A percentile compares a stretch with the other conserved stretches of the same genome.
Evolutionary conservation across 2,797 vertebrate genomes (phyloP).

Genomic region (Thunnus albacares): DNA sequence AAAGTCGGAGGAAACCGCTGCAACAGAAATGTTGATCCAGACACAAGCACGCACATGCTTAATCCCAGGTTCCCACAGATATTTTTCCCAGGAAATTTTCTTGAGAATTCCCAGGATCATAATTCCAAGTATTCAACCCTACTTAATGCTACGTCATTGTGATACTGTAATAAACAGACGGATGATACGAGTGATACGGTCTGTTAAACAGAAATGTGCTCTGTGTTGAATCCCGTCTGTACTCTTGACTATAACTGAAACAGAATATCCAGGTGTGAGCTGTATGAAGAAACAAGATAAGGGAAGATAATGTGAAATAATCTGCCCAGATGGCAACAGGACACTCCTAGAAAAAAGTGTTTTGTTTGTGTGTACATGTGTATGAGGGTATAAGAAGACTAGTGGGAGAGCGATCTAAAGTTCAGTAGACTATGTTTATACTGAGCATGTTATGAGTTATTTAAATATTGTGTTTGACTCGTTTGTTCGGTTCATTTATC

Average conservation of each 20-base stretch:
- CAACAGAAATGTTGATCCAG: background rate
- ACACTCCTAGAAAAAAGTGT: background rate
- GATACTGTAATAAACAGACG: background rate
- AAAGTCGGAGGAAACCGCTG: background rate
- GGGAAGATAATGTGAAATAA: constrained; percentile 20
- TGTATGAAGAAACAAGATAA: constrained; percentile 6
- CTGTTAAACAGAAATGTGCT: background rate
- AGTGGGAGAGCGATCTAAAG: background rate
- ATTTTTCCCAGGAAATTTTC: background rate
- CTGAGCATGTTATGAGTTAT: background rate
- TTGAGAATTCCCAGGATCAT: background rate
- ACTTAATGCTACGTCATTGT: background rate
- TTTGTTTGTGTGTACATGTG: background rate
- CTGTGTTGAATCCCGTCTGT: background rate
- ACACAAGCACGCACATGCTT: background rate
- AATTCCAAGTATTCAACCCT: background rate
- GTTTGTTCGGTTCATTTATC: background rate
- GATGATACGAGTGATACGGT: no score
- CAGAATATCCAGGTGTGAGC: constrained; percentile 47
- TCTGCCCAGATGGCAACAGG: constrained; percentile 33
- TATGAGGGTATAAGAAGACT: background rate
- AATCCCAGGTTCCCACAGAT: background rate
- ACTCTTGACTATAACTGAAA: constrained; percentile 25
- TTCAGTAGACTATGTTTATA: background rate
- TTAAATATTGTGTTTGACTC: background rate